A percentile compares a stretch with the other conserved stretches of the same genome.
Evolutionary conservation across 2,113 vertebrate genomes (phyloP).

Genomic region (Sialia sialis): DNA sequence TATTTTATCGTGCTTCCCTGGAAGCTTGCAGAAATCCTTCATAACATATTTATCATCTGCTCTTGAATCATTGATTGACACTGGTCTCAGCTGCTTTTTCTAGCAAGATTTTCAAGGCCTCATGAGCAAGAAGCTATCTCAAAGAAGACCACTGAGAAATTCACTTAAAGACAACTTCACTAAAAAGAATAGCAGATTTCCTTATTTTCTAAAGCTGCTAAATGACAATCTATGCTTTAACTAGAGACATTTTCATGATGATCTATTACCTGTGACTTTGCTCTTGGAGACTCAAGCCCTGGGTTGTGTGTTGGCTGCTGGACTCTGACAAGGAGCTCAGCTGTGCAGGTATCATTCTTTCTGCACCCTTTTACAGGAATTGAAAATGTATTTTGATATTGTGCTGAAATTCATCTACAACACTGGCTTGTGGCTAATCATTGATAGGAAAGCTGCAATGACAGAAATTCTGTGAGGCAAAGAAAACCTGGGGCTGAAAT

Average conservation of each 20-base stretch:
- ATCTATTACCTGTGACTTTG: background rate
- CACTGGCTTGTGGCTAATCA: background rate
- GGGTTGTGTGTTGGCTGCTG: background rate
- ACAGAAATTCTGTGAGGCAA: constrained; percentile 50
- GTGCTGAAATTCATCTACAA: background rate
- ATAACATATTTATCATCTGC: background rate
- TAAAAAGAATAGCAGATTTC: background rate
- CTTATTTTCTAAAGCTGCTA: background rate
- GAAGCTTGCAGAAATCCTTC: background rate
- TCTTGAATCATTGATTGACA: background rate
- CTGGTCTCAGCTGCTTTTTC: background rate
- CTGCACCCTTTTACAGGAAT: background rate
- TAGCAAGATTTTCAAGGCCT: background rate
- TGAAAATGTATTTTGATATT: background rate
- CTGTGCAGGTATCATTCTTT: background rate
- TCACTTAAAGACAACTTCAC: background rate
- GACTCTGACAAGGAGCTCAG: background rate
- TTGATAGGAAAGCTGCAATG: constrained; percentile 28
- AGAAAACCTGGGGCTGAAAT: constrained; percentile 44
- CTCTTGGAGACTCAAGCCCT: background rate
- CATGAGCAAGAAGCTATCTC: background rate
- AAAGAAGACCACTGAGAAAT: background rate
- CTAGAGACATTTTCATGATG: background rate
- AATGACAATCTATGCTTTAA: background rate
- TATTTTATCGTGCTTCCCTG: background rate